Evolutionary conservation across 2,113 vertebrate genomes (phyloP).

Genomic region (Cynoglossus semilaevis): DNA sequence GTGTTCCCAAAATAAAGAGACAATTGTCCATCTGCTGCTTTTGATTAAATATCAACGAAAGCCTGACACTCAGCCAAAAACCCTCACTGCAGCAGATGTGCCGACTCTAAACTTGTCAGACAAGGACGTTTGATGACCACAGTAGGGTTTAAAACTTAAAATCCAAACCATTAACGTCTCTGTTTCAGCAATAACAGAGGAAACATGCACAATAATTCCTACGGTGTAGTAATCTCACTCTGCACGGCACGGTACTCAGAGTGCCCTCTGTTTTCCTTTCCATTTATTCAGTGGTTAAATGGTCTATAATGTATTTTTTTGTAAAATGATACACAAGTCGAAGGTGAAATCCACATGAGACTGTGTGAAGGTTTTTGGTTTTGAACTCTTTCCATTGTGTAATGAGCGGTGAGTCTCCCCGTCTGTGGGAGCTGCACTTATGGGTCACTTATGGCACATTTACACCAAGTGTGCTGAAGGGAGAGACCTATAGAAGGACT

Average conservation of each 20-base stretch:
- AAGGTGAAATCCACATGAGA: background rate
- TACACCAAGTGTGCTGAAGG: background rate
- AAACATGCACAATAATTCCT: no score
- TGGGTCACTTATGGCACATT: no score
- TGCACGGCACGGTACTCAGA: no score
- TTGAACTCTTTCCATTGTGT: slow-evolving; percentile 9
- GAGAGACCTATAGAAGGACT: background rate
- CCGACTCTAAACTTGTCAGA: background rate
- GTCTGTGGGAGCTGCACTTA: background rate
- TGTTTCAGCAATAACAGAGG: background rate
- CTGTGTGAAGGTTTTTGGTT: slow-evolving; percentile 8
- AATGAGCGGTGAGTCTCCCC: slow-evolving; percentile 21
- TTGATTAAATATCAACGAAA: background rate
- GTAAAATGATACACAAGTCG: no score
- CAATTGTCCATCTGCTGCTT: background rate
- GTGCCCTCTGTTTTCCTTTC: no score
- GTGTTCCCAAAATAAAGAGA: background rate
- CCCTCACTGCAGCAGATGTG: slow-evolving; percentile 5
- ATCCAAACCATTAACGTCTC: background rate
- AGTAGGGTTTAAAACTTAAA: slow-evolving; percentile 10
- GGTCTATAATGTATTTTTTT: no score
- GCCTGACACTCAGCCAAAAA: background rate
- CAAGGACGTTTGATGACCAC: background rate
- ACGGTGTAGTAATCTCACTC: background rate
- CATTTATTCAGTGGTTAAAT: no score